Evolutionary conservation across 2,888 invertebrate species (phyloP).

Genomic region (Elysia crispata): DNA sequence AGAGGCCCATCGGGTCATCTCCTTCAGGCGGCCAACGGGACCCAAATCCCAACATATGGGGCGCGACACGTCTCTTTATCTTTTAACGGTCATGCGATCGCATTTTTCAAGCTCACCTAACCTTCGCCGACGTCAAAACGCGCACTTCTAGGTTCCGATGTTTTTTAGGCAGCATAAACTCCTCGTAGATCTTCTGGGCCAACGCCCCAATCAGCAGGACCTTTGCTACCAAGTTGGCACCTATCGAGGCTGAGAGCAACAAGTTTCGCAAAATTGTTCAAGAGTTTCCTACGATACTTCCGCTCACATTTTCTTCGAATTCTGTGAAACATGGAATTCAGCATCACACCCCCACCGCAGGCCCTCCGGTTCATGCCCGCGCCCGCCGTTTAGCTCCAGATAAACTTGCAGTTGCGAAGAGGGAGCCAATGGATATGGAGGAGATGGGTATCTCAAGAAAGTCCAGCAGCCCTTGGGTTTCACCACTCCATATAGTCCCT

Average conservation of each 20-base stretch:
- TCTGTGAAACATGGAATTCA: conserved; percentile 18
- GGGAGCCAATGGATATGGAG: conserved; percentile 23
- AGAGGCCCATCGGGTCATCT: not conserved
- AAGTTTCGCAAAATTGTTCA: conserved; percentile 21
- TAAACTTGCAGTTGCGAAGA: conserved; percentile 20
- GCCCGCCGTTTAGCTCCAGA: conserved; percentile 27
- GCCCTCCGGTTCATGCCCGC: conserved; percentile 29
- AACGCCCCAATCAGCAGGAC: conserved; percentile 21
- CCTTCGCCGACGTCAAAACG: conserved; percentile 33
- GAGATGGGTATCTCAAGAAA: conserved; percentile 33
- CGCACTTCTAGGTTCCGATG: conserved; percentile 40
- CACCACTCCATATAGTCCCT: conserved; percentile 18
- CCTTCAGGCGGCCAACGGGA: conserved; percentile 38
- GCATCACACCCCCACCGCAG: conserved; percentile 17
- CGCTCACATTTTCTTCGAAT: conserved; percentile 2
- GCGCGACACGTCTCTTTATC: conserved; percentile 16
- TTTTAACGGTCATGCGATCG: conserved; percentile 7
- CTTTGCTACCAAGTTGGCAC: not conserved
- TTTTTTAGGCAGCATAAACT: conserved; percentile 36
- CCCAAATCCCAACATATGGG: conserved; percentile 33
- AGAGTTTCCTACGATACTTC: conserved; percentile 14
- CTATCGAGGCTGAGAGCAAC: not conserved
- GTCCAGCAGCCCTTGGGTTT: conserved; percentile 38
- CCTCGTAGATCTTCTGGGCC: conserved; percentile 32
- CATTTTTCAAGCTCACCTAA: conserved; percentile 22